Conservation (phyloP, 2,113 vertebrate genomes). For the Poicephalus gulielmi region DNA sequence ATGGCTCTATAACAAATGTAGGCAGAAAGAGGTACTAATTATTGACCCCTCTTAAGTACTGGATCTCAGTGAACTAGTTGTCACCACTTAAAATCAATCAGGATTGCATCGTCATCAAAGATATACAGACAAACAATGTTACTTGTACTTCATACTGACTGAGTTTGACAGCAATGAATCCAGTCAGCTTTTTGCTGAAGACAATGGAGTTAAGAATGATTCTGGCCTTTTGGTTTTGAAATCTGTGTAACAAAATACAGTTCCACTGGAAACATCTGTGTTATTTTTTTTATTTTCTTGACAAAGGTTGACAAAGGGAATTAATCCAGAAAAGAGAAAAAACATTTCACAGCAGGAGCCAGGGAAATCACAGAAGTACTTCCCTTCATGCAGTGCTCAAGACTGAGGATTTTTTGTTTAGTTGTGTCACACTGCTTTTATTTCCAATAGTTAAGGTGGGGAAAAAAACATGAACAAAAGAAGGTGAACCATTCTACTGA, state of each 20-base stretch:
- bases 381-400: background rate
- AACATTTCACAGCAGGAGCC: background rate
- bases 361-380: background rate
- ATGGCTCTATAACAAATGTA: background rate
- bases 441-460: background rate
- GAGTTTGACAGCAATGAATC: background rate
- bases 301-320: background rate
- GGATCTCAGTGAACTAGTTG: background rate
- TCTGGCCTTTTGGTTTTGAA: background rate
- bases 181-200: background rate
- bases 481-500: background rate
- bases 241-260: background rate
- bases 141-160: background rate
- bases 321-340: background rate
- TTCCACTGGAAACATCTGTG: background rate
- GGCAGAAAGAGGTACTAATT: background rate
- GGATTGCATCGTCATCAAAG: background rate
- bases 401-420: background rate
- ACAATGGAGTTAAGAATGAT: background rate
- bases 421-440: background rate
- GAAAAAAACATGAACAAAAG: background rate
- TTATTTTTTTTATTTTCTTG: conserved; percentile 7
- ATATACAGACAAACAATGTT: background rate
- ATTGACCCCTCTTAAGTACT: background rate
- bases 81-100: background rate